Evolutionary conservation across 2,888 invertebrate genomes (phyloP).

Genomic region (Bruchidius siliquastri): DNA sequence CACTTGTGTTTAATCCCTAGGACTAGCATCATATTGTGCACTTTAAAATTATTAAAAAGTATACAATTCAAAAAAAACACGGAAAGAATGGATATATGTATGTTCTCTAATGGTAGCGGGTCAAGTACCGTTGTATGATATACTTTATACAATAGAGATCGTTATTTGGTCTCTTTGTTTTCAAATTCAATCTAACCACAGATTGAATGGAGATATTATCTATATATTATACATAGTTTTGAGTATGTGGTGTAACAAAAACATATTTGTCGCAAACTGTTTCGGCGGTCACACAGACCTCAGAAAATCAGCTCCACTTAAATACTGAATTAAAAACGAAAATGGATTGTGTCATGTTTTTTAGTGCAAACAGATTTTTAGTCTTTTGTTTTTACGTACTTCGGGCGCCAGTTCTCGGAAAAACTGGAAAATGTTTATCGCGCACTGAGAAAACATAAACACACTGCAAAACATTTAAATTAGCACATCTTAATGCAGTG

Average conservation of each 20-base stretch:
- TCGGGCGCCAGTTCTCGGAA: not conserved
- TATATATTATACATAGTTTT: not conserved
- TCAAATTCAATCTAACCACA: not conserved
- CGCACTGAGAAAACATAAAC: not conserved
- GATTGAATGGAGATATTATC: not conserved
- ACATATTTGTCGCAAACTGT: too few relatives aligned
- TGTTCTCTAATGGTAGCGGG: not conserved
- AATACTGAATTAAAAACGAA: too few relatives aligned
- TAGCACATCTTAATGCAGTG: too few relatives aligned
- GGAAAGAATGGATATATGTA: not conserved
- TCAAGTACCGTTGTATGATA: not conserved
- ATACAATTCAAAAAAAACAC: not conserved
- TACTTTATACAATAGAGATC: not conserved
- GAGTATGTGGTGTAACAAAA: not conserved
- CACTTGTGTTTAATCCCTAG: conserved; percentile 38
- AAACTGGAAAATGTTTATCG: not conserved
- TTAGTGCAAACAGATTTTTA: not conserved
- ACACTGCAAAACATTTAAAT: too few relatives aligned
- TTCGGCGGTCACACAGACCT: too few relatives aligned
- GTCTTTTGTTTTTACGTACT: not conserved
- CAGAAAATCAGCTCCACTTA: too few relatives aligned
- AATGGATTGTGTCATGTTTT: too few relatives aligned
- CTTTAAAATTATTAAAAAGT: conserved; percentile 9
- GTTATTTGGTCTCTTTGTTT: not conserved
- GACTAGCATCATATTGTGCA: conserved; percentile 12